Conservation (phyloP, 2,797 vertebrate species). For the Helarctos malayanus region DNA sequence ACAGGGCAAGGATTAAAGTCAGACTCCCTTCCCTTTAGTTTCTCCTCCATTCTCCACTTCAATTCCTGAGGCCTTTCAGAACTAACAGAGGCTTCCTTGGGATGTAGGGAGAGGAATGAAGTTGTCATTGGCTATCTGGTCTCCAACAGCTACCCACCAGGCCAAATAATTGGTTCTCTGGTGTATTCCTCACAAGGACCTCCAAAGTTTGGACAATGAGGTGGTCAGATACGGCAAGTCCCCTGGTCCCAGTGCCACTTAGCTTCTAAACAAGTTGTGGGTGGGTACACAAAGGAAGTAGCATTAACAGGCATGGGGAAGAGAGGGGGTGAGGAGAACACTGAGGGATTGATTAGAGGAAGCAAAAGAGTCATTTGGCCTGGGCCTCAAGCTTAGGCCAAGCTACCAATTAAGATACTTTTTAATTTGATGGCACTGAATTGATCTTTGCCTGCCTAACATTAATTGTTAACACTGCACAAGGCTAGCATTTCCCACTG, state of each 20-base stretch:
- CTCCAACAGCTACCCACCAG: not conserved
- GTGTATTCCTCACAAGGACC: not conserved
- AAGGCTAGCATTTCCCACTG: not conserved
- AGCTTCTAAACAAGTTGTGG: not conserved
- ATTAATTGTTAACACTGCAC: not conserved
- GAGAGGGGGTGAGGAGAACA: not conserved
- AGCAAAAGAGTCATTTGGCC: not conserved
- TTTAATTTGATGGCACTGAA: not conserved
- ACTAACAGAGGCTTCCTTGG: not conserved
- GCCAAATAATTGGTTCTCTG: not conserved
- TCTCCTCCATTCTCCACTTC: not conserved
- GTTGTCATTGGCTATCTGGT: not conserved
- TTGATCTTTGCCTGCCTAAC: not conserved
- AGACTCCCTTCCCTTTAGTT: not conserved
- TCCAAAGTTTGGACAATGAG: not conserved
- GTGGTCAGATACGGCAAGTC: not conserved
- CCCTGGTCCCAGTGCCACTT: not conserved
- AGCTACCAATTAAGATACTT: not conserved
- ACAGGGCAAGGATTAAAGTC: not conserved
- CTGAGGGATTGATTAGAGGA: not conserved
- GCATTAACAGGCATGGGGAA: not conserved
- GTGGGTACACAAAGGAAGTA: not conserved
- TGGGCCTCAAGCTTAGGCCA: not conserved
- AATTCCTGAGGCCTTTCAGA: not conserved
- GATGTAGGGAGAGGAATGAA: not conserved